Conservation (phyloP, 1,140 invertebrate species). For the Globodera ellingtonae region DNA sequence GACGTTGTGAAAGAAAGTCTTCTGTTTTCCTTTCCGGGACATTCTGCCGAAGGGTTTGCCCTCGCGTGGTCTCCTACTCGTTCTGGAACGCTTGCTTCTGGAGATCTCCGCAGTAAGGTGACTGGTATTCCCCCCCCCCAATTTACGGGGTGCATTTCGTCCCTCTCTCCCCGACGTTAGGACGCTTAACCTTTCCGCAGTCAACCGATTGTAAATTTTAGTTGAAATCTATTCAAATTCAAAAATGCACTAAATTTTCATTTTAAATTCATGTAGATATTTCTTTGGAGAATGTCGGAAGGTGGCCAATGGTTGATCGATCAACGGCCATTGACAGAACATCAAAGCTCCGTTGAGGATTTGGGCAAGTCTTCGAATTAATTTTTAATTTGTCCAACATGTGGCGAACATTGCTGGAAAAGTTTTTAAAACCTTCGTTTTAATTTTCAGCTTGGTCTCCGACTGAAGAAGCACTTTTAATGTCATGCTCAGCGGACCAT, state of each 20-base stretch:
- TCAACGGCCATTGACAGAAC: slow-evolving; percentile 81
- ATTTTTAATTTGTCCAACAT: not conserved
- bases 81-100: slow-evolving; percentile 71
- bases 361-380: slow-evolving; percentile 67
- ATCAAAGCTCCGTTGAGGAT: slow-evolving; percentile 92
- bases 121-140: not conserved
- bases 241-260: not conserved
- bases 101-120: slow-evolving; percentile 58
- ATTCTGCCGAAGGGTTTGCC: slow-evolving; percentile 88
- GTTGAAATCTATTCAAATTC: too few species aligned
- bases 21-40: slow-evolving; percentile 84
- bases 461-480: slow-evolving; percentile 80
- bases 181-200: too few species aligned
- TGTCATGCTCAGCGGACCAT: slow-evolving; percentile 56
- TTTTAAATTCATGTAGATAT: slow-evolving; percentile 74
- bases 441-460: slow-evolving; percentile 85
- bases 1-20: slow-evolving; percentile 70
- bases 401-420: not conserved
- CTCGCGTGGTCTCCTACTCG: slow-evolving; percentile 85
- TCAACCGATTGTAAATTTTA: too few species aligned
- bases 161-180: not conserved
- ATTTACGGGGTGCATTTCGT: slow-evolving; percentile 15
- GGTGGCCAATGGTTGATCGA: slow-evolving; percentile 82
- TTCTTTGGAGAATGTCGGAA: slow-evolving; percentile 83
- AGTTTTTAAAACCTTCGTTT: not conserved